Evolutionary conservation across 2,113 vertebrate genomes (phyloP).

Genomic region (Bos taurus): DNA sequence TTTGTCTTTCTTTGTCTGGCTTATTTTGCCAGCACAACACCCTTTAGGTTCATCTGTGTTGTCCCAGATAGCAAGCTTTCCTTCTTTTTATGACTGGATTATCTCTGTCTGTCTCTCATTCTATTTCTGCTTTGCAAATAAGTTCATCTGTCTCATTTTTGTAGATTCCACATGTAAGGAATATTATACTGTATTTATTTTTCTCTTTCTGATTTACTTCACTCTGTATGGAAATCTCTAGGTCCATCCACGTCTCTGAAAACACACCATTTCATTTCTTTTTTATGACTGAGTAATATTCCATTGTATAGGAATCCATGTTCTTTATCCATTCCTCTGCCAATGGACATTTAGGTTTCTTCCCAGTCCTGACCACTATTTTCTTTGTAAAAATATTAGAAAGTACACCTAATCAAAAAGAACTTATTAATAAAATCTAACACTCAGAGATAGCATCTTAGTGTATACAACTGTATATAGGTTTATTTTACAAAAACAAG

Average conservation of each 20-base stretch:
- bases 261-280: background rate
- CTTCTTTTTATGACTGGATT: background rate
- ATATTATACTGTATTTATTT: background rate
- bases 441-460: background rate
- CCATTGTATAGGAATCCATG: background rate
- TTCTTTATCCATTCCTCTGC: background rate
- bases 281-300: background rate
- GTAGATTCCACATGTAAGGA: background rate
- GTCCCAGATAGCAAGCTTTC: background rate
- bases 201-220: background rate
- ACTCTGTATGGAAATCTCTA: background rate
- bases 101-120: background rate
- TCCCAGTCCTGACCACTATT: background rate
- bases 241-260: background rate
- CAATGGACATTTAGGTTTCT: background rate
- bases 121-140: background rate
- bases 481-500: background rate
- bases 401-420: background rate
- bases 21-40: background rate
- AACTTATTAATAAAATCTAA: background rate
- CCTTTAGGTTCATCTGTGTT: background rate
- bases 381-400: background rate
- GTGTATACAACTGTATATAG: background rate
- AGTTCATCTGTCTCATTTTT: background rate
- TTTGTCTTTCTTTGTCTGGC: background rate